phyloP scores from a whole-genome alignment of 2,888 invertebrate species.

The Drosophila setosimentum region DNA sequence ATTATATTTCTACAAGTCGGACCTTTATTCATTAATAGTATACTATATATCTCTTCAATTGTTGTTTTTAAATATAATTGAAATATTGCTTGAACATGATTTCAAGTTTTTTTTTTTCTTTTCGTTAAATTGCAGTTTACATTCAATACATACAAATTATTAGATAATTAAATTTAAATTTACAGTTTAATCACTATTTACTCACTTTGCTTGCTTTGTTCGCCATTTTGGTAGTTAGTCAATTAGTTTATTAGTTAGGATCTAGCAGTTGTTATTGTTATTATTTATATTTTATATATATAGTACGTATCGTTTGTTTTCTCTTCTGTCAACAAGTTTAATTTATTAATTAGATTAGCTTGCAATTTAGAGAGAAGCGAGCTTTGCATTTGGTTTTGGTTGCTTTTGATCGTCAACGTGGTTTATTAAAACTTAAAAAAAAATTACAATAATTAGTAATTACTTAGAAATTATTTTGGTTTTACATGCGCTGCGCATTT shows the following conservation, averaged over 20 bases:
- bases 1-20: constrained; percentile 73
- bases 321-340: constrained; percentile 14
- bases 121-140: constrained; percentile 60
- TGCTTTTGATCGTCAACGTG: constrained; percentile 78
- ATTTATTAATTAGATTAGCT: constrained; percentile 40
- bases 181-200: constrained; percentile 63
- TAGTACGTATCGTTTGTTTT: constrained; percentile 37
- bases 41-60: constrained; percentile 36
- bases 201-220: constrained; percentile 69
- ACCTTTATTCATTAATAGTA: constrained; percentile 66
- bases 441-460: constrained; percentile 68
- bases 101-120: constrained; percentile 33
- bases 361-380: constrained; percentile 63
- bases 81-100: constrained; percentile 74
- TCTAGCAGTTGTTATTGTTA: constrained; percentile 60
- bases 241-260: constrained; percentile 53
- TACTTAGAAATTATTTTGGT: constrained; percentile 75
- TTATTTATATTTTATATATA: constrained; percentile 61
- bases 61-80: constrained; percentile 60
- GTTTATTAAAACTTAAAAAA: constrained; percentile 79
- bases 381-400: constrained; percentile 49
- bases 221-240: constrained; percentile 48
- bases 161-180: constrained; percentile 45
- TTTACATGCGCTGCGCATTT: constrained; percentile 82
- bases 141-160: constrained; percentile 58